A percentile compares a stretch with the other conserved stretches of the same genome.
These are phyloP conservation scores for Tachysurus vachellii DNA, from an alignment of 2,113 vertebrate genomes.

Conservation along the genomic window DNA sequence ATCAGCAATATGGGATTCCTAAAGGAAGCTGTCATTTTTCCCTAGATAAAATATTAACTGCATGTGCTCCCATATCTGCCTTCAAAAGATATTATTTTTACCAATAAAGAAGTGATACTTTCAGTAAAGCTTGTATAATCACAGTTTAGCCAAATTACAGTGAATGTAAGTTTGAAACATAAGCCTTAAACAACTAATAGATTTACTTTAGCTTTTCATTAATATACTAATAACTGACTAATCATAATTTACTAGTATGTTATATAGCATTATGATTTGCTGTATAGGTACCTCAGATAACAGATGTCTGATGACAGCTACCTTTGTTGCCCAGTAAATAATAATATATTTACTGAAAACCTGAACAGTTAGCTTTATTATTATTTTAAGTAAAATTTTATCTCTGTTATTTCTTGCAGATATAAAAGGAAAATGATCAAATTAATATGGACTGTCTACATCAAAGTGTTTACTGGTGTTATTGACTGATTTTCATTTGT, in stretches of 20 bases:
- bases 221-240: no score
- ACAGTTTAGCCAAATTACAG: neutral
- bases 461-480: constrained; percentile 3
- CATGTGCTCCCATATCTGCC: neutral
- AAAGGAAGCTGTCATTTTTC: constrained; percentile 28
- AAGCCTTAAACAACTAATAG: neutral
- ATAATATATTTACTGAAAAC: neutral
- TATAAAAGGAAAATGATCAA: neutral
- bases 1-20: neutral
- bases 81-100: neutral
- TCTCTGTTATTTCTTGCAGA: neutral
- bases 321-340: neutral
- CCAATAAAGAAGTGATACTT: neutral
- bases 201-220: neutral
- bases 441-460: neutral
- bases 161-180: neutral
- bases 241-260: neutral
- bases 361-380: neutral
- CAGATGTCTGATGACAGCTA: neutral
- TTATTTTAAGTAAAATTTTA: neutral
- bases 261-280: neutral
- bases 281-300: neutral
- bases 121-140: neutral
- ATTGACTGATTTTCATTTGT: neutral
- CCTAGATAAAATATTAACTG: neutral